Percentiles rank a stretch among this genome's conserved stretches.
These are phyloP conservation scores for Contarinia nasturtii DNA, from an alignment of 1,140 invertebrate species.

Conservation along the genomic window DNA sequence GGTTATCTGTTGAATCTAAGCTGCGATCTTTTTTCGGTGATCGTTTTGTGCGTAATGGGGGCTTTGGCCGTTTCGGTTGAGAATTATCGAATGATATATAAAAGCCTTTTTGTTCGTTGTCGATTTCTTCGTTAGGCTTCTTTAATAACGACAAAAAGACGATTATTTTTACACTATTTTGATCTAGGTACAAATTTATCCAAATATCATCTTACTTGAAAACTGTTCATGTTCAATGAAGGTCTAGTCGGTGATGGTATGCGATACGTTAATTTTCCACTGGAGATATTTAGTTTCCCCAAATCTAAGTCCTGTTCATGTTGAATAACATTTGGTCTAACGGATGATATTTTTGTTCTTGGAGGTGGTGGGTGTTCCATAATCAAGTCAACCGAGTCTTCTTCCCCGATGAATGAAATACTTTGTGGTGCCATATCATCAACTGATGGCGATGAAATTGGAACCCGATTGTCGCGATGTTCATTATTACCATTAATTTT, in stretches of 20 bases:
- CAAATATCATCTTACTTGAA: conserved; percentile 31
- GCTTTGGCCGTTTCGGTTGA: conserved; percentile 71
- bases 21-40: conserved; percentile 54
- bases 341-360: background rate
- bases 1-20: conserved; percentile 22
- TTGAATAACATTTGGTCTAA: conserved; percentile 12
- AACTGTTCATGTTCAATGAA: conserved; percentile 47
- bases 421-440: conserved; percentile 77
- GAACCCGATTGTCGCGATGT: conserved; percentile 2
- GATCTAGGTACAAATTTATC: background rate
- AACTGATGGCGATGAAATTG: conserved; percentile 32
- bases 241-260: conserved; percentile 60
- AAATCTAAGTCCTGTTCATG: conserved; percentile 40
- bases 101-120: conserved; percentile 73
- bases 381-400: conserved; percentile 15
- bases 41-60: conserved; percentile 56
- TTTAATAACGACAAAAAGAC: conserved; percentile 13
- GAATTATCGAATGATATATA: conserved; percentile 85
- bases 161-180: conserved; percentile 7
- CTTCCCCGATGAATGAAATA: conserved; percentile 74
- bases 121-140: conserved; percentile 26
- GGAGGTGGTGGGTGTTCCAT: background rate
- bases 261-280: conserved; percentile 69
- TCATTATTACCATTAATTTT: conserved; percentile 3
- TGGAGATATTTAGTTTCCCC: conserved; percentile 59